Percentiles rank a stretch among this genome's conserved stretches.
phyloP scores from a whole-genome alignment of 2,888 invertebrate species.

The Microctonus brassicae region DNA sequence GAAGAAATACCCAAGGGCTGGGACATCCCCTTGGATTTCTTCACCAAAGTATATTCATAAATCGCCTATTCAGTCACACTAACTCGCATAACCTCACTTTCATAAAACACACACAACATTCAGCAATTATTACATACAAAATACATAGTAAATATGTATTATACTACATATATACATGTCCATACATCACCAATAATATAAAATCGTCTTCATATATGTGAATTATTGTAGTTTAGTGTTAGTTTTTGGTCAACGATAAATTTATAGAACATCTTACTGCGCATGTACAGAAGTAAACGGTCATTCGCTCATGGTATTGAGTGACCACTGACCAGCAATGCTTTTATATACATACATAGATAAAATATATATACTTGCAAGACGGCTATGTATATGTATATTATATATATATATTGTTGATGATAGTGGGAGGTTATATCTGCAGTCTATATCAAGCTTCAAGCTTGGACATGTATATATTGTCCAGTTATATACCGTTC shows the following conservation, averaged over 20 bases:
- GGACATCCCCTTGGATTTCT: not conserved
- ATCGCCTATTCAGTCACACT: too few species aligned
- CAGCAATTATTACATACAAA: too few species aligned
- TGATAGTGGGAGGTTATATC: slow-evolving; percentile 31
- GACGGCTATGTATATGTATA: slow-evolving; percentile 44
- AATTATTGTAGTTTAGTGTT: not conserved
- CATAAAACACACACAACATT: too few species aligned
- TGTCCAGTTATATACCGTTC: slow-evolving; percentile 57
- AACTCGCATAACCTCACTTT: too few species aligned
- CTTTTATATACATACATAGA: too few species aligned
- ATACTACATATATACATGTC: not conserved
- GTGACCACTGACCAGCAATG: too few species aligned
- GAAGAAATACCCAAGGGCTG: slow-evolving; percentile 44
- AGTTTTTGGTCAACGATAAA: slow-evolving; percentile 33
- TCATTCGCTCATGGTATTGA: slow-evolving; percentile 63
- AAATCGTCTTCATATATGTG: not conserved
- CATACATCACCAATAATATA: not conserved
- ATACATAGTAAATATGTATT: not conserved
- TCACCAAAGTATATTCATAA: not conserved
- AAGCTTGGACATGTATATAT: slow-evolving; percentile 50
- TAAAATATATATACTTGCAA: slow-evolving; percentile 50
- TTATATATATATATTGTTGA: too few species aligned
- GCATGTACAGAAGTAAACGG: slow-evolving; percentile 55
- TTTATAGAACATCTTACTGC: slow-evolving; percentile 59
- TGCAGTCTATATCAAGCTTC: slow-evolving; percentile 54